Evolutionary conservation across 2,888 invertebrate genomes (phyloP), one percentile per base, ranked within the genome.

Genomic region (Apotomis turbidana): DNA sequence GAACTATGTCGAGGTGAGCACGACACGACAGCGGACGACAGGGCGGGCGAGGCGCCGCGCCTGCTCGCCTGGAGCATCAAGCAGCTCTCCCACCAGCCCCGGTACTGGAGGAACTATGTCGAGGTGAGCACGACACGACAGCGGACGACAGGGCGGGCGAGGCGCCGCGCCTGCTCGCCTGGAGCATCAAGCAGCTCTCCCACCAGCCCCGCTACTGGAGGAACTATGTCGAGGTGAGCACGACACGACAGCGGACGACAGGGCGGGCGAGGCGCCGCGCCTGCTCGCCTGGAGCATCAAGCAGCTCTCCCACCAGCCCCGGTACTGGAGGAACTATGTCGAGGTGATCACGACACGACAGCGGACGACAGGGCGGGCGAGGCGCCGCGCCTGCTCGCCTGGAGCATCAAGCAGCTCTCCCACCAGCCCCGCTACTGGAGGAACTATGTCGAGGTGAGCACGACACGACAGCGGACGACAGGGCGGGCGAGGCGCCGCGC

Each of bases 41-140:
- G n/a, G 4, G 96, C 97, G 79, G 97, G 97, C 38, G 97, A 97
- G 94, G 96, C 97, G 13, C 95, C 96, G 79, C 95, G 97, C 12
- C 94, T 97, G 64, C 93, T 97, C 76, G 96, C 97, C 68, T 97
- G 97, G 96, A 88, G 96, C 66, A 95, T 96, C 66, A 96, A 96
- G 82, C 96, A 96, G 64, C 76, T 80, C 68, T 70, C 70, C 38
- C 49, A 54, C 6, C 41, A 51, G 12, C 5, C 61, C 77, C 63
- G 71, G n/a, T 15, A 67, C 70, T 12, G 63, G 74, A 64, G 64
- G 55, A 70, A 71, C 62, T 51, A 51, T 10, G 12, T 61, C 27
- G 12, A 61, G 61, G 62, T 51, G 36, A 12, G 57, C 55, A n/a
- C n/a, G n/a, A n/a, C n/a, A n/a, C n/a, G n/a, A n/a, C n/a, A n/a